A percentile compares a stretch with the other conserved stretches of the same genome.
Conservation (phyloP, 1,140 invertebrate species). For the Araneus ventricosus region DNA sequence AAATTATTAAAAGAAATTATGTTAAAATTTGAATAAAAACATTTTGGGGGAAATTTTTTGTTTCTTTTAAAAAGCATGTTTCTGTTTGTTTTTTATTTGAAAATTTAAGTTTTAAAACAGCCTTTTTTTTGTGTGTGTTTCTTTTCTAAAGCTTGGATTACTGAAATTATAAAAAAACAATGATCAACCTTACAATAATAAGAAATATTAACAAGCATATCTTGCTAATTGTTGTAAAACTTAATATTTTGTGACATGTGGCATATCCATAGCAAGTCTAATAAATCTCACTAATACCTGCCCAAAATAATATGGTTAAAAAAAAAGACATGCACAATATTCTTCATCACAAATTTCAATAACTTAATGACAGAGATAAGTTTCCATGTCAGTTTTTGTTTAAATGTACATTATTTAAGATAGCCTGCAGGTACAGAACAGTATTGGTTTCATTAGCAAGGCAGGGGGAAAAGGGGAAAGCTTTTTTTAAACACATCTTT, state of each 20-base stretch:
- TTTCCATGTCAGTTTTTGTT: background rate
- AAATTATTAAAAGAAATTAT: no score
- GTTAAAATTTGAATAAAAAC: no score
- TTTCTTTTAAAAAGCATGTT: background rate
- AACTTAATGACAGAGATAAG: background rate
- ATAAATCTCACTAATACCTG: background rate
- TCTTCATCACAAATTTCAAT: background rate
- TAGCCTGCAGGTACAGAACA: background rate
- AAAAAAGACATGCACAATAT: background rate
- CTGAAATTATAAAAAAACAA: no score
- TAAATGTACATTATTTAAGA: background rate
- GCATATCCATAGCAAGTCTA: background rate
- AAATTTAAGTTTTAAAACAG: background rate
- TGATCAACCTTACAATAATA: background rate
- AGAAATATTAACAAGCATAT: background rate
- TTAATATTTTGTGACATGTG: background rate
- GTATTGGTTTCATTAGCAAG: background rate
- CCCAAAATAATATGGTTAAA: background rate
- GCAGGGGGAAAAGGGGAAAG: background rate
- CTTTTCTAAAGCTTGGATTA: background rate
- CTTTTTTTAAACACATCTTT: background rate
- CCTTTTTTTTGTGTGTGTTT: background rate
- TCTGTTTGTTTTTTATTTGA: background rate
- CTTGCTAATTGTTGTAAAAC: background rate
- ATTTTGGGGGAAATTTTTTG: no score